A percentile compares a stretch with the other conserved stretches of the same genome.
Evolutionary conservation across 2,797 vertebrate genomes (phyloP).

Genomic region (Artibeus lituratus): DNA sequence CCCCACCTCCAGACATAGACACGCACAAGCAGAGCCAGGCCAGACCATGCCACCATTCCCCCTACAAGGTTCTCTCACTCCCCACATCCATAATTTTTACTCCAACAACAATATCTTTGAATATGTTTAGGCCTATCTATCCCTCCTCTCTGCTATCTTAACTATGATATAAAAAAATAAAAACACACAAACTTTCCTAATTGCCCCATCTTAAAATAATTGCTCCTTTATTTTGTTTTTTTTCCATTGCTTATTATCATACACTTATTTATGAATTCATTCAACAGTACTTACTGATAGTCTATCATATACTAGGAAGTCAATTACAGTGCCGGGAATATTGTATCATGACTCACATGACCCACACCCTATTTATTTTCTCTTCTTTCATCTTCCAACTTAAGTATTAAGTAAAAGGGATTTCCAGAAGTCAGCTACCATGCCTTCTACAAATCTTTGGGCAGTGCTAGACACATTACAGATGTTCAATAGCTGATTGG

Average conservation of each 20-base stretch:
- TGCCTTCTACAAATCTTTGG: neutral
- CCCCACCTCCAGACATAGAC: neutral
- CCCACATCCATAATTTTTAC: neutral
- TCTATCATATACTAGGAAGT: neutral
- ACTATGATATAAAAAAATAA: neutral
- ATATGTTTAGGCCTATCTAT: neutral
- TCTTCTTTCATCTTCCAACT: neutral
- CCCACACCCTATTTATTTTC: neutral
- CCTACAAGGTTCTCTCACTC: neutral
- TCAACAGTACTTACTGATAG: neutral
- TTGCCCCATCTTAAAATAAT: neutral
- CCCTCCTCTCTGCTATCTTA: neutral
- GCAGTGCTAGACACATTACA: neutral
- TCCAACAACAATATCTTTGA: neutral
- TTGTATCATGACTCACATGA: neutral
- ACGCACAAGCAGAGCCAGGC: neutral
- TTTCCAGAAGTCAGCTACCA: neutral
- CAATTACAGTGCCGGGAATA: neutral
- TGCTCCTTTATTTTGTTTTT: neutral
- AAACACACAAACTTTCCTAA: neutral
- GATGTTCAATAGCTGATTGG: neutral
- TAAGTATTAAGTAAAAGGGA: neutral
- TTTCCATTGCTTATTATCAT: neutral
- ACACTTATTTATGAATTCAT: neutral
- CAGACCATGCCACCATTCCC: neutral